Percentiles rank a stretch among this genome's conserved stretches.
phyloP scores from a whole-genome alignment of 2,888 invertebrate genomes.

The Euzophera pinguis region DNA sequence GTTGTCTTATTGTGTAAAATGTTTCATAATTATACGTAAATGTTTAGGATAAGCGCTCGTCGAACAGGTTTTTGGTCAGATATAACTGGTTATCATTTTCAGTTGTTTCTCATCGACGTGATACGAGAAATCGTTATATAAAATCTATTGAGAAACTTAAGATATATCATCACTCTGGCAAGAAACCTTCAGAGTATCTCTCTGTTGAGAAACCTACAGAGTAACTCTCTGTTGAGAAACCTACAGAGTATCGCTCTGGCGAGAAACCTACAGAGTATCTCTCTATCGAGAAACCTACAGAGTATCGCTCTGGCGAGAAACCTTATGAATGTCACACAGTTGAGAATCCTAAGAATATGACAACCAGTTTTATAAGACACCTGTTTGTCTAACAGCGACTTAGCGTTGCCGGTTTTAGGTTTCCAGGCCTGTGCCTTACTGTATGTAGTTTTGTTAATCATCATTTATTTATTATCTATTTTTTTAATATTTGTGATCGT shows the following conservation, averaged over 20 bases:
- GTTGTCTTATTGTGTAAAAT: background rate
- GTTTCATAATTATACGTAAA: conserved; percentile 6
- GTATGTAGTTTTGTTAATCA: conserved; percentile 37
- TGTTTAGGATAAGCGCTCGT: conserved; percentile 5
- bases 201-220: no score
- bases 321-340: background rate
- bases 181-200: no score
- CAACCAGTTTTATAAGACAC: background rate
- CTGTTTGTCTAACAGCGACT: background rate
- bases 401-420: conserved; percentile 19
- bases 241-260: background rate
- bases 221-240: no score
- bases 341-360: background rate
- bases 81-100: background rate
- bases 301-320: background rate
- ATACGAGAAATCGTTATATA: no score
- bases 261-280: background rate
- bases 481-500: conserved; percentile 38
- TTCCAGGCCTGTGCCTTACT: conserved; percentile 37
- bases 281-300: background rate
- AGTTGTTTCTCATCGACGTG: no score
- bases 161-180: no score
- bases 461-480: conserved; percentile 42
- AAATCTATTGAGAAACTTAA: no score
- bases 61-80: background rate